Conservation (phyloP, 2,888 invertebrate genomes). For the Drosophila quinaria region DNA sequence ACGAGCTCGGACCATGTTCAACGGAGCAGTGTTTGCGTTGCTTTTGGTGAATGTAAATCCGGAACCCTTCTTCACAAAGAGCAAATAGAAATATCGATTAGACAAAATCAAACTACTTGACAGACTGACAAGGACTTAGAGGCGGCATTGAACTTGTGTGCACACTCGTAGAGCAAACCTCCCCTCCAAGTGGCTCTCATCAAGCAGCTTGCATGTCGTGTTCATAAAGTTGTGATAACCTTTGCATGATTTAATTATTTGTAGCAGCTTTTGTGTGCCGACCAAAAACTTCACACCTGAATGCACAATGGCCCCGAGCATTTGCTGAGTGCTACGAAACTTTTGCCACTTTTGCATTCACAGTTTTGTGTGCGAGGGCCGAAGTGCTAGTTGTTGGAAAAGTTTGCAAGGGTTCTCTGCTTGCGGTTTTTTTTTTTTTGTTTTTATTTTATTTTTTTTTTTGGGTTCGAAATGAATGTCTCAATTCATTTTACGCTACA, state of each 20-base stretch:
- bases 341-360: slow-evolving; percentile 68
- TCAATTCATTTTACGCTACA: slow-evolving; percentile 81
- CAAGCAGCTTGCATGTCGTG: slow-evolving; percentile 41
- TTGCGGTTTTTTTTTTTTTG: slow-evolving; percentile 38
- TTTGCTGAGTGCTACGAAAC: slow-evolving; percentile 61
- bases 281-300: slow-evolving; percentile 76
- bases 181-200: neutral
- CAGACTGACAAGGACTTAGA: slow-evolving; percentile 66
- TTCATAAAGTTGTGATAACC: slow-evolving; percentile 61
- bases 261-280: slow-evolving; percentile 75
- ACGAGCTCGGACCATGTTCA: slow-evolving; percentile 26
- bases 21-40: slow-evolving; percentile 12
- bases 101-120: slow-evolving; percentile 70
- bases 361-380: slow-evolving; percentile 24
- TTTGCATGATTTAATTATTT: slow-evolving; percentile 79
- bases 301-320: slow-evolving; percentile 55
- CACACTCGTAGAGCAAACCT: neutral
- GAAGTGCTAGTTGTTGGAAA: slow-evolving; percentile 33
- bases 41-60: slow-evolving; percentile 39
- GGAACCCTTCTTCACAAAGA: slow-evolving; percentile 24
- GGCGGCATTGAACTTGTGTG: slow-evolving; percentile 72
- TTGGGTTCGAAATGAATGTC: slow-evolving; percentile 69
- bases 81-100: slow-evolving; percentile 76
- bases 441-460: slow-evolving; percentile 13
- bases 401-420: slow-evolving; percentile 55